Evolutionary conservation across 2,797 vertebrate species (phyloP).

Genomic region (Amphiprion clarkii): DNA sequence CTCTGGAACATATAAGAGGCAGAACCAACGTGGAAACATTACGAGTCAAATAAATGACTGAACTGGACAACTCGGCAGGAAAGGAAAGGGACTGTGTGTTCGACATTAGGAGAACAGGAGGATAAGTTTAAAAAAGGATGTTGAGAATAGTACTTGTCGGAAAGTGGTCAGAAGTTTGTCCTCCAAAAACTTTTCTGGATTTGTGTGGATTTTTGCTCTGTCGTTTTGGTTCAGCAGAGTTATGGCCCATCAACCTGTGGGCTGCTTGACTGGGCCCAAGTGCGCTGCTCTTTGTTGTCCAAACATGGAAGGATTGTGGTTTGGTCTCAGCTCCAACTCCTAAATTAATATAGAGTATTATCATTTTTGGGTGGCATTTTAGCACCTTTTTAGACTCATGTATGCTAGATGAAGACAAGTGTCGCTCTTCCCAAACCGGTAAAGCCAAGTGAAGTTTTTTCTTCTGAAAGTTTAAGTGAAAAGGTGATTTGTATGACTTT

Average conservation of each 20-base stretch:
- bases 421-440: background rate
- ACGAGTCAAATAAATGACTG: conserved; percentile 3
- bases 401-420: background rate
- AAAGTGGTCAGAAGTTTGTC: conserved; percentile 23
- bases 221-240: conserved; percentile 54
- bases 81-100: background rate
- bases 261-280: conserved; percentile 47
- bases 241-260: conserved; percentile 55
- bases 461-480: too few species aligned
- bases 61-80: background rate
- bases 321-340: conserved; percentile 37
- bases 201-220: conserved; percentile 27
- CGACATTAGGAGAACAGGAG: background rate
- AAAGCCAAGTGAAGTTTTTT: too few species aligned
- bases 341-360: conserved; percentile 44
- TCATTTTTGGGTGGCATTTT: conserved; percentile 39
- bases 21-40: conserved; percentile 1
- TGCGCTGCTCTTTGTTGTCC: conserved; percentile 65
- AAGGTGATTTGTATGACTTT: background rate
- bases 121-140: background rate
- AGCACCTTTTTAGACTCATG: conserved; percentile 23
- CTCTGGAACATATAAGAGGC: conserved; percentile 8
- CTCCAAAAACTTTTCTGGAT: conserved; percentile 30
- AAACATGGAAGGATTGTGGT: conserved; percentile 58
- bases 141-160: background rate